These are phyloP conservation scores for Mesaphorura yosii DNA, from an alignment of 1,140 invertebrate genomes.

Conservation along the genomic window DNA sequence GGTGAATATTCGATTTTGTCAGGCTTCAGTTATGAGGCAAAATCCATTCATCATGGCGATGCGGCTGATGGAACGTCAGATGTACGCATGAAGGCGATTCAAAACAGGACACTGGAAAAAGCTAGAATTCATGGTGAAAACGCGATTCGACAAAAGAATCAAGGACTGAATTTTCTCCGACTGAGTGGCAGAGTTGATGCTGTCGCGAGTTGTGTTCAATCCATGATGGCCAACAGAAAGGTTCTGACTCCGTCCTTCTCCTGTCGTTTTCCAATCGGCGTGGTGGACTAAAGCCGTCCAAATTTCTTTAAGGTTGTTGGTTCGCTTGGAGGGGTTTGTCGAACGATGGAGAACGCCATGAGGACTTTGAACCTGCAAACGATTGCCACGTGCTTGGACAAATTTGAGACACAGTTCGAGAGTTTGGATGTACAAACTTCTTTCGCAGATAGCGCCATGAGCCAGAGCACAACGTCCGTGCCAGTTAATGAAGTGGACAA, in stretches of 20 bases:
- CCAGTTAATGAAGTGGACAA: not conserved
- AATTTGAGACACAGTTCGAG: not conserved
- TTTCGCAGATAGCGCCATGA: not conserved
- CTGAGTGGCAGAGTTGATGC: not conserved
- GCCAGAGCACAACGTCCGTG: not conserved
- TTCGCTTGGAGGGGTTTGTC: not conserved
- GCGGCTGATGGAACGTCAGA: no score
- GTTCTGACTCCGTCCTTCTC: no score
- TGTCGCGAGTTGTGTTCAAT: not conserved
- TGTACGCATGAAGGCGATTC: not conserved
- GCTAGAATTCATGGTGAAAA: constrained; percentile 1
- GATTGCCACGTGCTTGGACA: not conserved
- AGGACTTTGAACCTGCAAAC: not conserved
- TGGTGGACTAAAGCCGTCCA: no score
- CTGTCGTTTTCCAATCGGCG: no score
- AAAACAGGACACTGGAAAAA: not conserved
- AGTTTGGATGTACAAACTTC: not conserved
- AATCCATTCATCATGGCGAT: no score
- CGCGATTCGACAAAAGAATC: not conserved
- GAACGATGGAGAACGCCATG: not conserved
- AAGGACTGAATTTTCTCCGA: not conserved
- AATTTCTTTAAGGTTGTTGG: not conserved
- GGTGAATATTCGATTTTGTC: no score
- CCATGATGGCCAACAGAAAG: not conserved
- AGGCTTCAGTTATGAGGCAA: no score